phyloP scores from a whole-genome alignment of 2,888 invertebrate genomes.

The Stenotaenia linearis region DNA sequence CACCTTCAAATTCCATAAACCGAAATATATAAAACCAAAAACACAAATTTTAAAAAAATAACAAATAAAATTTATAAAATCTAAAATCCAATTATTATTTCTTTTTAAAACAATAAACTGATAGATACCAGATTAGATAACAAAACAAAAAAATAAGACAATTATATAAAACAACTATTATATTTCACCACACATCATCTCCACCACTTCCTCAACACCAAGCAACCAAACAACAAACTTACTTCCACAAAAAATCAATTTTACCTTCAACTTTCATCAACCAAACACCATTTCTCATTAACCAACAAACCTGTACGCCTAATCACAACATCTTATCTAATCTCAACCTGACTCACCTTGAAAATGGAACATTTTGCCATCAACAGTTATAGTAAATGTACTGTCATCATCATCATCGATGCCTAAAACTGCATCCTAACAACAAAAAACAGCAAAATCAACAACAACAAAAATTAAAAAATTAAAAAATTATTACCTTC shows the following conservation, averaged over 20 bases:
- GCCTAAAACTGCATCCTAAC: conserved; percentile 84
- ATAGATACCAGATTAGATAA: too few relatives aligned
- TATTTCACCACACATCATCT: too few relatives aligned
- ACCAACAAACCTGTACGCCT: too few relatives aligned
- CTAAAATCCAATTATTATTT: too few relatives aligned
- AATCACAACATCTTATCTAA: not conserved
- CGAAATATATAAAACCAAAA: too few relatives aligned
- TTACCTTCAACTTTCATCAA: not conserved
- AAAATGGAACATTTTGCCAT: conserved; percentile 98
- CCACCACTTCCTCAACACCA: not conserved
- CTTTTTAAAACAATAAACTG: too few relatives aligned
- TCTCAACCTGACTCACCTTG: conserved; percentile 56
- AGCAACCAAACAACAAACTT: not conserved
- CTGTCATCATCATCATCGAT: conserved; percentile 97
- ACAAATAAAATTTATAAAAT: too few relatives aligned
- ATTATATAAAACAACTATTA: too few relatives aligned
- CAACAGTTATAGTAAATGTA: conserved; percentile 97
- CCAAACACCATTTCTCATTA: not conserved
- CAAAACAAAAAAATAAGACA: too few relatives aligned
- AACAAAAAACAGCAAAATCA: not conserved
- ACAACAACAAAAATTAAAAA: not conserved
- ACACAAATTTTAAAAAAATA: too few relatives aligned
- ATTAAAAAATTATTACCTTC: conserved; percentile 52
- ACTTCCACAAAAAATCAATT: not conserved
- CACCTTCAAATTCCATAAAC: too few relatives aligned